Evolutionary conservation across 2,888 invertebrate species (phyloP).

Genomic region (Torymus texanus): DNA sequence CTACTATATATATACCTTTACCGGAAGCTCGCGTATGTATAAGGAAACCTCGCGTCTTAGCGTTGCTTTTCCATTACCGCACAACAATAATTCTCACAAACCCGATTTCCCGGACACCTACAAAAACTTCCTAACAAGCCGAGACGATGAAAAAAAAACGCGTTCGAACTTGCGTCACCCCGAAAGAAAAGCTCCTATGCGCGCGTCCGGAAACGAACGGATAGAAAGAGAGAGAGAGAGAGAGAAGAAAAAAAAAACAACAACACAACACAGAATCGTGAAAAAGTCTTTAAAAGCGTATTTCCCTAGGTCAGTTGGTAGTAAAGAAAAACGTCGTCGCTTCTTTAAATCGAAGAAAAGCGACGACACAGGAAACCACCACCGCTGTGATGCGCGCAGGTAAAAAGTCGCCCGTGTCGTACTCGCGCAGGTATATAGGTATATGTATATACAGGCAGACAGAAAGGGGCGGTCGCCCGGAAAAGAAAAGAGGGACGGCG

Average conservation of each 20-base stretch:
- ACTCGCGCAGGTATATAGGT: not conserved
- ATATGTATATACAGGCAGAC: not conserved
- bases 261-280: not conserved
- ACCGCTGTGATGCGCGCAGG: not conserved
- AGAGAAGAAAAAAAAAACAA: slow-evolving; percentile 29
- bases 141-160: not conserved
- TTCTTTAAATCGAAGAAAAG: not conserved
- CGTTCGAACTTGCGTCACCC: slow-evolving; percentile 10
- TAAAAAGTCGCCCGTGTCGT: not conserved
- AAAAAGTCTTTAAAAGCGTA: slow-evolving; percentile 38
- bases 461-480: not conserved
- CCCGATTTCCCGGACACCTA: not conserved
- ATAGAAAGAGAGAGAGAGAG: not conserved
- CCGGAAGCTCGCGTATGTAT: too few relatives aligned
- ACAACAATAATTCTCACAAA: not conserved
- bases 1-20: too few relatives aligned
- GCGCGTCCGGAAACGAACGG: not conserved
- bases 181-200: slow-evolving; percentile 4
- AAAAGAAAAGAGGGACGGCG: not conserved
- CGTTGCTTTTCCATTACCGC: too few relatives aligned
- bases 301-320: not conserved
- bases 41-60: too few relatives aligned
- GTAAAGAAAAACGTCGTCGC: not conserved
- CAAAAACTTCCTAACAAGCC: not conserved
- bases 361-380: not conserved